These are phyloP conservation scores for Cerastoderma edule DNA, from an alignment of 2,888 invertebrate species.

Conservation along the genomic window DNA sequence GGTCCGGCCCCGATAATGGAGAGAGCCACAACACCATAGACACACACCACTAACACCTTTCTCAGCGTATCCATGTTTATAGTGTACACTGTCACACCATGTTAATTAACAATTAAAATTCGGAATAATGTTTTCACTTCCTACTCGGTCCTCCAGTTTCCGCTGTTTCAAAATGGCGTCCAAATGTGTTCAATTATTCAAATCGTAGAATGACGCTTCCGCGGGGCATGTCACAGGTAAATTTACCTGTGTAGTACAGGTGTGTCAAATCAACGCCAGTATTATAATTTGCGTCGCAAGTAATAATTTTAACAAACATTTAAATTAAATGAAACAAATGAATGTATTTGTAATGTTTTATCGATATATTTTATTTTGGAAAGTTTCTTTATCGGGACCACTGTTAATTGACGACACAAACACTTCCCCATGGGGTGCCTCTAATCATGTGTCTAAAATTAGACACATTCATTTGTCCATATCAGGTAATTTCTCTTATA, in stretches of 20 bases:
- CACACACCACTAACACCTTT: constrained; percentile 39
- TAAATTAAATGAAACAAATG: constrained; percentile 7
- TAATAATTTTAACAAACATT: too few species aligned
- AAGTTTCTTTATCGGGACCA: constrained; percentile 6
- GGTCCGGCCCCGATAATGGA: constrained; percentile 50
- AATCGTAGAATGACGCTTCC: constrained; percentile 55
- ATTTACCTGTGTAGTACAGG: constrained; percentile 43
- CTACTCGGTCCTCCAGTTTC: constrained; percentile 41
- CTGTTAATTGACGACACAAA: background rate
- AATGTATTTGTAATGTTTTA: background rate
- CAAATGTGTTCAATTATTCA: constrained; percentile 59
- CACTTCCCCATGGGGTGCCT: background rate
- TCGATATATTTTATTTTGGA: background rate
- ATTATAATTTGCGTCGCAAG: too few species aligned
- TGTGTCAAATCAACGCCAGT: background rate
- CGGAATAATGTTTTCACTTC: constrained; percentile 20
- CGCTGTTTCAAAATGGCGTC: constrained; percentile 75
- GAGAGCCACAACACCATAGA: constrained; percentile 57
- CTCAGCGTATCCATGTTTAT: constrained; percentile 37
- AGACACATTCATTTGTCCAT: background rate
- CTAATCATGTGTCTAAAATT: background rate
- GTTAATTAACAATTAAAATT: constrained; percentile 16
- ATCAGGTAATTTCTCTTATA: background rate
- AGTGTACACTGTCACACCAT: constrained; percentile 33
- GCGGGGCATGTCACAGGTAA: constrained; percentile 41